Evolutionary conservation across 2,797 vertebrate species (phyloP).

Genomic region (Triplophysa yarkandensis): DNA sequence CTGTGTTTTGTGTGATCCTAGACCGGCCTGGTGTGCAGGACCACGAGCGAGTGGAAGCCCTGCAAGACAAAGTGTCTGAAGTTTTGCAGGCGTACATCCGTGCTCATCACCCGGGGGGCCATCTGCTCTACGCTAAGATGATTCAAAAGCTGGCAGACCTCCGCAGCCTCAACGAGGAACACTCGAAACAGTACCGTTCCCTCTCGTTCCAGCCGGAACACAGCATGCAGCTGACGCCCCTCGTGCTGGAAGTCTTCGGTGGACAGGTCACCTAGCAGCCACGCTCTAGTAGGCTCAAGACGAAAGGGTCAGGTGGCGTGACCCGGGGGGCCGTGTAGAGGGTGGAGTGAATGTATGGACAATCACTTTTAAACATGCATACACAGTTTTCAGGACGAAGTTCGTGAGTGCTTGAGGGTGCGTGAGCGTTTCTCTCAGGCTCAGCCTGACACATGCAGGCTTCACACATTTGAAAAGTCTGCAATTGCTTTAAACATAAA

Average conservation of each 20-base stretch:
- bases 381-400: conserved; percentile 37
- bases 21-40: conserved; percentile 93
- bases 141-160: conserved; percentile 97
- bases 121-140: conserved; percentile 94
- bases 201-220: conserved; percentile 87
- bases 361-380: conserved; percentile 58
- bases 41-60: conserved; percentile 82
- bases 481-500: conserved; percentile 1
- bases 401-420: conserved; percentile 11
- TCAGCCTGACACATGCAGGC: neutral
- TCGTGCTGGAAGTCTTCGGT: conserved; percentile 87
- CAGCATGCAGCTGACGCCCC: conserved; percentile 93
- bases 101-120: conserved; percentile 85
- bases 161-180: conserved; percentile 94
- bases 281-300: neutral
- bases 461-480: neutral
- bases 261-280: conserved; percentile 83
- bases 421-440: conserved; percentile 29
- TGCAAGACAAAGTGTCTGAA: conserved; percentile 90
- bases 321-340: conserved; percentile 3
- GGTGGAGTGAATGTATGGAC: conserved; percentile 60
- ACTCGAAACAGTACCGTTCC: conserved; percentile 93
- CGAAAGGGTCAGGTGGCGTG: conserved; percentile 12
- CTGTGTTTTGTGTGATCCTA: conserved; percentile 56
- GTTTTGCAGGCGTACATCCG: conserved; percentile 84